These are phyloP conservation scores for Tor tambroides DNA, from an alignment of 2,113 vertebrate species.

Conservation along the genomic window DNA sequence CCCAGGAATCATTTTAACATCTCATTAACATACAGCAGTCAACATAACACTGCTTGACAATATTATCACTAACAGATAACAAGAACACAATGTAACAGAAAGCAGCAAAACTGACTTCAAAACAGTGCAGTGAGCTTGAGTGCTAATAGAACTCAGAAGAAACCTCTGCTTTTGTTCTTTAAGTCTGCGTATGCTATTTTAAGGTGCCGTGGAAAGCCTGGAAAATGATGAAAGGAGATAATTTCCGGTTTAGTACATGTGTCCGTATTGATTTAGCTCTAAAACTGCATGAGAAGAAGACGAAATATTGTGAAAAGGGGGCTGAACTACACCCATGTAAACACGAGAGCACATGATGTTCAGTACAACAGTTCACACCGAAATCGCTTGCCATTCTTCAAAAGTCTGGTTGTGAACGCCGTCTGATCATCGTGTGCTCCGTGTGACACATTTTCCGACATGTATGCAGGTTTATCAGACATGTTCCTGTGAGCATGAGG, in stretches of 20 bases:
- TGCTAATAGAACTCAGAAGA: background rate
- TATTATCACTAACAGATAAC: background rate
- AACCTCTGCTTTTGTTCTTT: conserved; percentile 2
- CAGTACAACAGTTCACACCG: background rate
- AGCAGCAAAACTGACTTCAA: conserved; percentile 12
- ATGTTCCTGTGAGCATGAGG: conserved; percentile 23
- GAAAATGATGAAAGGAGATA: conserved; percentile 26
- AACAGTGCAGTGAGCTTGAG: background rate
- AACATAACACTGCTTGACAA: background rate
- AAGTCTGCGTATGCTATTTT: background rate
- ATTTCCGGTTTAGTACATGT: conserved; percentile 18
- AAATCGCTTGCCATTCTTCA: background rate
- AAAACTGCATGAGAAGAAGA: background rate
- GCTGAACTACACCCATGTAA: conserved; percentile 11
- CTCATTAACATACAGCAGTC: background rate
- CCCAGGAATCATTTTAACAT: conserved; percentile 14
- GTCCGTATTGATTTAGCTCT: conserved; percentile 22
- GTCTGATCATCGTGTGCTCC: background rate
- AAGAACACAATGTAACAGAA: conserved; percentile 14
- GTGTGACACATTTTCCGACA: conserved; percentile 52
- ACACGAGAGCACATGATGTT: conserved; percentile 48
- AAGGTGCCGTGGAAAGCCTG: background rate
- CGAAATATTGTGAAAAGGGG: background rate
- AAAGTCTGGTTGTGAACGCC: background rate
- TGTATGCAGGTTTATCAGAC: conserved; percentile 56